Conservation (phyloP, 2,888 invertebrate species). For the Ormyrus pomaceus region DNA sequence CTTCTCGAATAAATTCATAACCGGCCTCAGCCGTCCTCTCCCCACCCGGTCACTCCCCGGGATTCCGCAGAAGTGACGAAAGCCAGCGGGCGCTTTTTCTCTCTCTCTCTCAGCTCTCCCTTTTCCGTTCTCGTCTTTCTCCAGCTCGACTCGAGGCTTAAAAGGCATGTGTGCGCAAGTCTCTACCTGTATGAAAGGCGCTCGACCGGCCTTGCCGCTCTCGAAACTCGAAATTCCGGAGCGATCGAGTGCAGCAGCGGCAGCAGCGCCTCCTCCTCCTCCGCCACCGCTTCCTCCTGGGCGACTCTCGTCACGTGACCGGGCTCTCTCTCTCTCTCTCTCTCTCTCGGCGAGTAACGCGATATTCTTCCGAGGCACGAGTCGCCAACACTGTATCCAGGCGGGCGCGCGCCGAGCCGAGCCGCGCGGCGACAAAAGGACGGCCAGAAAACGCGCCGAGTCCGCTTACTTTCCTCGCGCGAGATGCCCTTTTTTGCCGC, state of each 20-base stretch:
- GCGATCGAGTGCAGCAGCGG: conserved; percentile 1
- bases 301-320: not conserved
- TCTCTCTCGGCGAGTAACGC: conserved; percentile 33
- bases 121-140: conserved; percentile 15
- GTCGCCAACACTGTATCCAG: too few species aligned
- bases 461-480: too few species aligned
- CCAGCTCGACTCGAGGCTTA: conserved; percentile 15
- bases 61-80: conserved; percentile 49
- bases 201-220: conserved; percentile 44
- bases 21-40: not conserved
- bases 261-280: not conserved
- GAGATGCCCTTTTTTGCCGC: too few species aligned
- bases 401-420: conserved; percentile 26
- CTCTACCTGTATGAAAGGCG: conserved; percentile 3
- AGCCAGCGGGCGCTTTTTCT: conserved; percentile 17
- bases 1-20: conserved; percentile 11
- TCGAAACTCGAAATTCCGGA: conserved; percentile 54
- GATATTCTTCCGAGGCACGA: conserved; percentile 38
- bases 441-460: too few species aligned
- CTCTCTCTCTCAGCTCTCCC: conserved; percentile 6
- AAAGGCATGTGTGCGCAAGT: conserved; percentile 33
- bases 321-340: not conserved
- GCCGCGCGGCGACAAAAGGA: conserved; percentile 5
- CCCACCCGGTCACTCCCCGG: not conserved
- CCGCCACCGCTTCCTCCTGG: not conserved